phyloP scores from a whole-genome alignment of 2,888 invertebrate species.

The Lasioglossum figueresi region DNA sequence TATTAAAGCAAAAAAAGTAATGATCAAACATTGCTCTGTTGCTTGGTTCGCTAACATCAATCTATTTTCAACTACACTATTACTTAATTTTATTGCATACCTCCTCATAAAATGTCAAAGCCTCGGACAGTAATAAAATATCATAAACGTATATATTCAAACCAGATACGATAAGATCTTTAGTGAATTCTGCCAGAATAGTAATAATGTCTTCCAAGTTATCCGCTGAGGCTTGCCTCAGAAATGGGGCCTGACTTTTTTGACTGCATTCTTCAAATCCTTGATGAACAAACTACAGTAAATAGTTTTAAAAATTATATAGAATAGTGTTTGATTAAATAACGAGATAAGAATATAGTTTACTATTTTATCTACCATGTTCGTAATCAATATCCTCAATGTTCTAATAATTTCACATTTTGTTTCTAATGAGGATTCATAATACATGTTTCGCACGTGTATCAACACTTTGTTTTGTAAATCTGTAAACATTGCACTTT shows the following conservation, averaged over 20 bases:
- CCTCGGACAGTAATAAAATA: constrained; percentile 71
- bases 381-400: constrained; percentile 71
- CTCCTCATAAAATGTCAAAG: constrained; percentile 78
- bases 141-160: constrained; percentile 74
- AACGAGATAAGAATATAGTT: neutral
- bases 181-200: constrained; percentile 63
- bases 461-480: constrained; percentile 73
- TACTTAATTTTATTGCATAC: constrained; percentile 55
- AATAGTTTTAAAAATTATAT: neutral
- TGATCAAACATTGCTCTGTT: constrained; percentile 1
- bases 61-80: neutral
- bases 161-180: constrained; percentile 74
- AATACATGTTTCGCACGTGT: constrained; percentile 76
- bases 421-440: constrained; percentile 72
- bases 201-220: constrained; percentile 70
- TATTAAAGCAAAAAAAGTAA: constrained; percentile 4
- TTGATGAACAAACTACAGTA: constrained; percentile 72
- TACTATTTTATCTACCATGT: constrained; percentile 72
- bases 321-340: neutral
- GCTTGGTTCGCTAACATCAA: neutral
- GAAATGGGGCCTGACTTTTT: constrained; percentile 73
- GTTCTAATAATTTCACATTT: constrained; percentile 78
- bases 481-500: constrained; percentile 66
- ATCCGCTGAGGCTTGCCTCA: constrained; percentile 70
- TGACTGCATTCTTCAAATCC: constrained; percentile 62